Conservation (phyloP, 2,888 invertebrate species). For the Cephus rjabovi region DNA sequence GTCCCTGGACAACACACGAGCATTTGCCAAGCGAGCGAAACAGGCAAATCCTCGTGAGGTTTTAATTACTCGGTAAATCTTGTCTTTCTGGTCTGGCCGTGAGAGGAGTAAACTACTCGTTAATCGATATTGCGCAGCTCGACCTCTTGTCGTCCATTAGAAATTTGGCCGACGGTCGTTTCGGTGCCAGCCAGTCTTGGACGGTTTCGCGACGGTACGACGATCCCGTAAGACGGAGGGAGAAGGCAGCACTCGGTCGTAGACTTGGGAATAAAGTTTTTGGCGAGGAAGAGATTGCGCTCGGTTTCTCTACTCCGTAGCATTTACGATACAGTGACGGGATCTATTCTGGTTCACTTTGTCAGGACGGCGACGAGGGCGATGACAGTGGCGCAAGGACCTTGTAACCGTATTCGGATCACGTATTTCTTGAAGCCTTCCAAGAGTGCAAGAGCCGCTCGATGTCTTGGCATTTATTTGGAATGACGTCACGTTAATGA, state of each 20-base stretch:
- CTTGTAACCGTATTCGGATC: constrained; percentile 48
- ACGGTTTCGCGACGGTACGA: background rate
- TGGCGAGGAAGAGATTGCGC: background rate
- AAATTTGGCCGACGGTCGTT: background rate
- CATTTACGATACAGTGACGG: background rate
- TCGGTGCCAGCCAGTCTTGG: background rate
- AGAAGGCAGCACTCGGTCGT: background rate
- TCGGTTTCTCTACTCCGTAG: background rate
- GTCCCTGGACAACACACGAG: background rate
- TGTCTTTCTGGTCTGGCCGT: background rate
- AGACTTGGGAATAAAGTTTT: background rate
- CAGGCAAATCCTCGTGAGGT: background rate
- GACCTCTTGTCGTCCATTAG: background rate
- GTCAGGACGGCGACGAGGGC: background rate
- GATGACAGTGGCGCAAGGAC: constrained; percentile 5
- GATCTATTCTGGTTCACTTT: background rate
- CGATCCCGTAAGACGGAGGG: background rate
- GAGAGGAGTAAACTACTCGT: background rate
- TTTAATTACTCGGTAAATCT: background rate
- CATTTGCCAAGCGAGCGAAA: background rate
- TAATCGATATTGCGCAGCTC: background rate
- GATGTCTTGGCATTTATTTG: constrained; percentile 49
- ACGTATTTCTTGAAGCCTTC: constrained; percentile 45
- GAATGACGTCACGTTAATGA: constrained; percentile 49
- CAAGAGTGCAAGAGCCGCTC: constrained; percentile 21